phyloP scores from a whole-genome alignment of 2,888 invertebrate genomes.

The Stenurella melanura region DNA sequence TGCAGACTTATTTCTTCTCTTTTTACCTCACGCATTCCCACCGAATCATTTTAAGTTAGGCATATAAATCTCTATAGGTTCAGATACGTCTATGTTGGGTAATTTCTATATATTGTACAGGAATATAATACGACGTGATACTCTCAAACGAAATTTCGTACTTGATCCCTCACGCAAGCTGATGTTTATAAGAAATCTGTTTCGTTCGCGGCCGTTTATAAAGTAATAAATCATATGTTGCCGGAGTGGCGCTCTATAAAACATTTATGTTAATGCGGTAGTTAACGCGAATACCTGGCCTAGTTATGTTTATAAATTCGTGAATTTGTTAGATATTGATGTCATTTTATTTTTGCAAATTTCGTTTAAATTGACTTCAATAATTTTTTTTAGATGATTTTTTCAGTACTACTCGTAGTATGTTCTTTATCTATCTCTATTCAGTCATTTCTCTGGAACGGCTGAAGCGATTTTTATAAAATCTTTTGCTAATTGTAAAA shows the following conservation, averaged over 20 bases:
- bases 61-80: not conserved
- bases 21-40: not conserved
- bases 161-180: not conserved
- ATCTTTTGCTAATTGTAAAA: too few relatives aligned
- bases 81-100: not conserved
- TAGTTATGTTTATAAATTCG: not conserved
- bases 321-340: slow-evolving; percentile 1
- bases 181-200: not conserved
- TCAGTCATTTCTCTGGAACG: too few relatives aligned
- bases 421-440: too few relatives aligned
- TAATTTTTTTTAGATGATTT: too few relatives aligned
- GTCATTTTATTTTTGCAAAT: not conserved
- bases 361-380: too few relatives aligned
- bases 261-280: not conserved
- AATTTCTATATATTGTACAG: not conserved
- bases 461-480: too few relatives aligned
- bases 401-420: too few relatives aligned
- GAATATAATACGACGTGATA: not conserved
- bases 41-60: not conserved
- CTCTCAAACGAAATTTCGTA: not conserved
- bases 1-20: not conserved
- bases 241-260: not conserved
- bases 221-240: not conserved
- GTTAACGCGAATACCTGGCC: not conserved
- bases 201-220: not conserved